A percentile compares a stretch with the other conserved stretches of the same genome.
These are phyloP conservation scores for Popillia japonica DNA, from an alignment of 1,140 invertebrate species.

Conservation along the genomic window DNA sequence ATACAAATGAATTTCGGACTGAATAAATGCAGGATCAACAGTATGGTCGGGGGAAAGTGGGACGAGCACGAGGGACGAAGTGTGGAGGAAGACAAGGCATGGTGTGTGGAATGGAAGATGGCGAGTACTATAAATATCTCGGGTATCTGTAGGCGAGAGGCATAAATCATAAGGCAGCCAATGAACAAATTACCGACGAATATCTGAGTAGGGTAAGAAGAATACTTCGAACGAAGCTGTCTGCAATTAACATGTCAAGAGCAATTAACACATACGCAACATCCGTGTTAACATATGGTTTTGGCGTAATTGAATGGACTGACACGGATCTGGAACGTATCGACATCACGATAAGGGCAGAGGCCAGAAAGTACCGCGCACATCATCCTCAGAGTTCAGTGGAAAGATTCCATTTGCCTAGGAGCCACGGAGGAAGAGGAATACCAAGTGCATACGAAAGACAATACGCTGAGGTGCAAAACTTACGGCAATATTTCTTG, in stretches of 20 bases:
- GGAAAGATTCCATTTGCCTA: constrained; percentile 25
- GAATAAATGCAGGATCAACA: constrained; percentile 37
- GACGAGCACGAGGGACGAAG: constrained; percentile 17
- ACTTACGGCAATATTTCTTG: background rate
- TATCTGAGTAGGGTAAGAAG: background rate
- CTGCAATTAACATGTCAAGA: background rate
- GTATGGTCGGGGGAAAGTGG: constrained; percentile 38
- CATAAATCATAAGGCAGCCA: background rate
- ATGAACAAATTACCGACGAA: background rate
- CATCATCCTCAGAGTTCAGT: background rate
- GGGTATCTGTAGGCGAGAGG: constrained; percentile 7
- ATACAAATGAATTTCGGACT: constrained; percentile 42
- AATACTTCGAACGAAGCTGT: background rate
- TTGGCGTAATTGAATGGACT: background rate
- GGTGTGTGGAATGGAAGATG: background rate
- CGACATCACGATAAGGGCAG: background rate
- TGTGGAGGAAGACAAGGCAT: background rate
- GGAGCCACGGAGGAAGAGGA: constrained; percentile 25
- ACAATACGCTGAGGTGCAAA: background rate
- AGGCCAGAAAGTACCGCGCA: background rate
- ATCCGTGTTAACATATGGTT: background rate
- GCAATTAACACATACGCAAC: constrained; percentile 7
- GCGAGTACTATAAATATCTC: constrained; percentile 4
- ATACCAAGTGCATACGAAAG: background rate
- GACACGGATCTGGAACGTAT: background rate